Percentiles rank a stretch among this genome's conserved stretches.
Conservation (phyloP, 2,113 vertebrate species). For the Cyphomyrus discorhynchus region DNA sequence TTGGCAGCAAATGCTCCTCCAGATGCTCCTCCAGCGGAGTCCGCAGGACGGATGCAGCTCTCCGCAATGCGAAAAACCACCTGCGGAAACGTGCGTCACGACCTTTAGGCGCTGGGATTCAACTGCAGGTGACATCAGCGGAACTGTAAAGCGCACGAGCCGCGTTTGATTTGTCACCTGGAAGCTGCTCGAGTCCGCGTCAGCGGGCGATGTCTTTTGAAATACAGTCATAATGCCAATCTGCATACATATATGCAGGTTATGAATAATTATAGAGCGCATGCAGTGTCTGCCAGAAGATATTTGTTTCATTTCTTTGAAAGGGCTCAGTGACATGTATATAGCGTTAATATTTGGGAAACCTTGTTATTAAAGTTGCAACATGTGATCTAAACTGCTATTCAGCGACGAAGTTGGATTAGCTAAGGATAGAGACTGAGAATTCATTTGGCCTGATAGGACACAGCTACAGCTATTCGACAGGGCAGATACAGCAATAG, state of each 20-base stretch:
- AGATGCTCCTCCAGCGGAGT: background rate
- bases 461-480: background rate
- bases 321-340: background rate
- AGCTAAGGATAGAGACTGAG: background rate
- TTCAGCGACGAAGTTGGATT: background rate
- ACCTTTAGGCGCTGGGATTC: background rate
- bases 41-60: background rate
- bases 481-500: background rate
- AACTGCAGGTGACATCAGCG: background rate
- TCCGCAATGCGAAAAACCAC: background rate
- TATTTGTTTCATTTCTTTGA: background rate
- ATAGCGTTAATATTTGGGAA: background rate
- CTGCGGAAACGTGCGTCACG: background rate
- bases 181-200: background rate
- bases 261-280: background rate
- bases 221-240: background rate
- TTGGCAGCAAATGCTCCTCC: background rate
- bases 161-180: background rate
- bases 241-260: background rate
- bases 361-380: background rate
- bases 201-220: background rate
- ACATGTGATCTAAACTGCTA: background rate
- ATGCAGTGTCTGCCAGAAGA: background rate
- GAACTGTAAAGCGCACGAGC: background rate
- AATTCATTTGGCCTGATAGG: background rate